Evolutionary conservation across 2,113 vertebrate species (phyloP), one percentile per base, ranked within the genome.

Genomic region (Pangasianodon gigas): DNA sequence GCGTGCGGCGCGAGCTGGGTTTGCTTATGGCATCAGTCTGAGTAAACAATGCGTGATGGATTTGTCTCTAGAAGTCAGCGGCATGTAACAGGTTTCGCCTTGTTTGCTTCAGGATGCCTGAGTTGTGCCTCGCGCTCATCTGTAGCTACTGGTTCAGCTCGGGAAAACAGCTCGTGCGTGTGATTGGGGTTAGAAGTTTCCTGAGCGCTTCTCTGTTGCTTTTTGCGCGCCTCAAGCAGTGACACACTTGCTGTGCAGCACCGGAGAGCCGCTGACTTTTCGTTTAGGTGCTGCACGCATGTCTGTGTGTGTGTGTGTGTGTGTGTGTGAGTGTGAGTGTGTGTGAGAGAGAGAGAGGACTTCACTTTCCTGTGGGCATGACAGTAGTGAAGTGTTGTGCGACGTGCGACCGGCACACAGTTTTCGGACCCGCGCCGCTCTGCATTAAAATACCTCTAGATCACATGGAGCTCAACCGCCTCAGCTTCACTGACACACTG

Each of bases 61-160:
- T 60, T 16, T 0, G 56, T 60, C 3, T 19, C 4, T 10, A 60
- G 54, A 44, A 58, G 81, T 60, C 81, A 58, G 32, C 54, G 26
- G 54, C 62, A 51, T 26, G 83, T 4, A 88, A 77, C 67, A 88
- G 7, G 87, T 89, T 60, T 80, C 60, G 81, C 79, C 24, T 69
- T 32, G 58, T 65, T 24, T 37, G 51, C 26, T 69, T 69, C 26
- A 26, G 71, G 87, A 87, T 65, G 56, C n/a, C 84, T 51, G 37
- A 19, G 37, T 26, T 80, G 65, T 54, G n/a, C 52, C n/a, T 6
- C 81, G 87, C n/a, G 71, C 84, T 62, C 81, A 84, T 10, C 18
- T 26, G 14, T 29, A 69, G 58, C 37, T 51, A 67, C 58, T 67
- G 52, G 24, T 32, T 48, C 19, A 52, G 52, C 21, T 14, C 79